These are phyloP conservation scores for Teleogryllus oceanicus DNA, from an alignment of 2,888 invertebrate species.

Conservation along the genomic window DNA sequence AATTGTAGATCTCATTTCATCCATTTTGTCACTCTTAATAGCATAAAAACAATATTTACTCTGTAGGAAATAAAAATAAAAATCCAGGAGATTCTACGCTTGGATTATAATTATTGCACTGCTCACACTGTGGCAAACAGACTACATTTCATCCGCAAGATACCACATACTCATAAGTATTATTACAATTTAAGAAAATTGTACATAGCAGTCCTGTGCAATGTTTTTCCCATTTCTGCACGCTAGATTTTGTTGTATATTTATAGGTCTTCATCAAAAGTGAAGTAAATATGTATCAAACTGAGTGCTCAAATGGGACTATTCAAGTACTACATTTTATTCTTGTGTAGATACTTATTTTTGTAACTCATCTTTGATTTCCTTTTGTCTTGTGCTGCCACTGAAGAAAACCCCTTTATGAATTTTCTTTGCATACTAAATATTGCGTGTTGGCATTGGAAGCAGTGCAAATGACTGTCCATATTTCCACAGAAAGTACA, in stretches of 20 bases:
- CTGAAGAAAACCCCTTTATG: background rate
- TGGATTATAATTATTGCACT: background rate
- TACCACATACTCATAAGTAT: background rate
- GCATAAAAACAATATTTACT: background rate
- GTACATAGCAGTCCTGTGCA: background rate
- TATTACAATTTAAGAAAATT: background rate
- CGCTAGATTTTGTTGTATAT: background rate
- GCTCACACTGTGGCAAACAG: slow-evolving; percentile 12
- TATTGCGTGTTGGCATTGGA: background rate
- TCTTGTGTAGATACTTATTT: slow-evolving; percentile 9
- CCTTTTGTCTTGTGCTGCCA: background rate
- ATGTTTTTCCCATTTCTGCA: background rate
- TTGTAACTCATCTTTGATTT: background rate
- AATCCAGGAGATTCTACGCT: too few species aligned
- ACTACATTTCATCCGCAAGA: background rate
- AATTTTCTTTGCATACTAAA: too few species aligned
- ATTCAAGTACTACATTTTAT: background rate
- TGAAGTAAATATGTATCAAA: background rate
- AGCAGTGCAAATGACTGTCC: slow-evolving; percentile 18
- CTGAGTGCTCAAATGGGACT: background rate
- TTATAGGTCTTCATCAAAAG: background rate
- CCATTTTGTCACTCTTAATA: background rate
- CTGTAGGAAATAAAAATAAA: too few species aligned
- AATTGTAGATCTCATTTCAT: slow-evolving; percentile 1
- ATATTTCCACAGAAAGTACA: slow-evolving; percentile 7